These are phyloP conservation scores for Megalops cyprinoides DNA, from an alignment of 2,797 vertebrate genomes.

Conservation along the genomic window DNA sequence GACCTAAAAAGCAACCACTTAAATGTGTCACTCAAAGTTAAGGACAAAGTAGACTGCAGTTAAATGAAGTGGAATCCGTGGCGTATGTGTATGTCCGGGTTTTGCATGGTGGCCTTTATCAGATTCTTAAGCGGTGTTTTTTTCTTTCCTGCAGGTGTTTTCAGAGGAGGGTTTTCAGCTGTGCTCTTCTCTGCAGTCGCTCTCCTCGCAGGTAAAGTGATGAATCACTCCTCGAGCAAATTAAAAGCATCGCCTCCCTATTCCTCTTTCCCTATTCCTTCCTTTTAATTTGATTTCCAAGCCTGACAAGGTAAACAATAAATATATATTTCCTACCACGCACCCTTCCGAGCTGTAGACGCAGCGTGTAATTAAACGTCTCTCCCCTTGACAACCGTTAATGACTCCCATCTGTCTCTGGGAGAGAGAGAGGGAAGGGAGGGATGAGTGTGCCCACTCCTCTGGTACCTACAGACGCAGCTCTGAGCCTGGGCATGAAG, in stretches of 20 bases:
- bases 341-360: conserved; percentile 20
- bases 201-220: conserved; percentile 86
- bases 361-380: conserved; percentile 66
- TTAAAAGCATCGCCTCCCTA: conserved; percentile 60
- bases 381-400: conserved; percentile 64
- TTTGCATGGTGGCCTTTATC: background rate
- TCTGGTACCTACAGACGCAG: no score
- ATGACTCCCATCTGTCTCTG: conserved; percentile 66
- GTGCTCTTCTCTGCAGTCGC: conserved; percentile 80
- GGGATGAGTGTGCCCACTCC: conserved; percentile 35
- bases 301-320: conserved; percentile 42
- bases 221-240: conserved; percentile 69
- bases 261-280: conserved; percentile 38
- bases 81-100: background rate
- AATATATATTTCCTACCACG: conserved; percentile 18
- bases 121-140: background rate
- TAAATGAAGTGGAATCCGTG: background rate
- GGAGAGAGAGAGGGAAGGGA: conserved; percentile 35
- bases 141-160: conserved; percentile 77
- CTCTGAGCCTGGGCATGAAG: background rate
- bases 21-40: background rate
- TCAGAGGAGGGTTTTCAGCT: conserved; percentile 90
- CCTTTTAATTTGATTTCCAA: conserved; percentile 34
- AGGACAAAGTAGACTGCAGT: background rate
- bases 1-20: background rate